phyloP scores from a whole-genome alignment of 2,113 vertebrate genomes.

The Oxyruncus cristatus region DNA sequence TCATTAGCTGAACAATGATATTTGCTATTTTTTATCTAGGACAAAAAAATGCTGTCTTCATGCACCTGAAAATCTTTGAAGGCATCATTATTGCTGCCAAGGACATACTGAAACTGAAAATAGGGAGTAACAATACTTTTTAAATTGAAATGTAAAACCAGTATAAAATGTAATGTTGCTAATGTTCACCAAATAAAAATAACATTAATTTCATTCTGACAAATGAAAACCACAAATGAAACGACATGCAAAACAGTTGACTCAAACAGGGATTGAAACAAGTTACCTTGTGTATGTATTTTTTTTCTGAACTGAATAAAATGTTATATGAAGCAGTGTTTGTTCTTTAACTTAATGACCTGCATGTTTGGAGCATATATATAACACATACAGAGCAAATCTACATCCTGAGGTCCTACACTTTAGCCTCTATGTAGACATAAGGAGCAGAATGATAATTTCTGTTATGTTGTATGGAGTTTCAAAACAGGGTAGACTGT shows the following conservation, averaged over 20 bases:
- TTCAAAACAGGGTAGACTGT: neutral
- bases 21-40: neutral
- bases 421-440: neutral
- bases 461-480: neutral
- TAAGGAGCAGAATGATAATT: neutral
- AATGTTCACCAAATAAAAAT: neutral
- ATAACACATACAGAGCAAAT: neutral
- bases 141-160: neutral
- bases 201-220: neutral
- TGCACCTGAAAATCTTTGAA: neutral
- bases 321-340: neutral
- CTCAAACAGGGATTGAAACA: accelerated
- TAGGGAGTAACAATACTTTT: neutral
- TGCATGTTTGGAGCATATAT: neutral
- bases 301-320: neutral
- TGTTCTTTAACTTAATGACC: neutral
- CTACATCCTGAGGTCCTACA: neutral
- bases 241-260: neutral
- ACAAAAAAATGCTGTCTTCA: neutral
- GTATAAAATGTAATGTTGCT: neutral
- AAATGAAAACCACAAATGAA: neutral
- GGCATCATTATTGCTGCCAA: neutral
- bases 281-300: neutral
- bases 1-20: neutral
- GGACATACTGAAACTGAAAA: neutral